A percentile compares a stretch with the other conserved stretches of the same genome.
phyloP scores from a whole-genome alignment of 2,888 invertebrate species.

The Smittia sp. region DNA sequence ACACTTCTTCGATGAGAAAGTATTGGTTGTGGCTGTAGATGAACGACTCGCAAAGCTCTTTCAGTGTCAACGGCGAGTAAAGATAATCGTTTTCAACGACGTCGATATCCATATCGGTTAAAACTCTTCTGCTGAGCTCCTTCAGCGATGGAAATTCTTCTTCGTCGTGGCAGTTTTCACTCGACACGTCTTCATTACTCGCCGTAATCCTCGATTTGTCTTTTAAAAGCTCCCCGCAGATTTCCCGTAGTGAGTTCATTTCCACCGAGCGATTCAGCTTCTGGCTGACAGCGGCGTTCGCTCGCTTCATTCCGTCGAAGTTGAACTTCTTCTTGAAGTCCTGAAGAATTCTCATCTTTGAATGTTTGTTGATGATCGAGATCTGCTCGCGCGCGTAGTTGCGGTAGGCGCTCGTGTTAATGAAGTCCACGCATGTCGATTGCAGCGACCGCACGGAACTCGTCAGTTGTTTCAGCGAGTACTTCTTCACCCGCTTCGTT shows the following conservation, averaged over 20 bases:
- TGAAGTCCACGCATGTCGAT: conserved; percentile 41
- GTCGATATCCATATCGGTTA: conserved; percentile 24
- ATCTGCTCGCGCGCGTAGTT: conserved; percentile 38
- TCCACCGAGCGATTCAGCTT: conserved; percentile 17
- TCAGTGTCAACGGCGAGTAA: conserved; percentile 18
- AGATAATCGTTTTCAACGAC: conserved; percentile 16
- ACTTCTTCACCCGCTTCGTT: conserved; percentile 13
- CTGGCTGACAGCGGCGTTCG: background rate
- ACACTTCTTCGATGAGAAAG: conserved; percentile 33
- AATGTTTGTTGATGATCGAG: conserved; percentile 33
- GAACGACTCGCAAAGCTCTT: conserved; percentile 28
- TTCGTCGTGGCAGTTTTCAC: background rate
- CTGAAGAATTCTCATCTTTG: conserved; percentile 29
- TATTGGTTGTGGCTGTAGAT: conserved; percentile 36
- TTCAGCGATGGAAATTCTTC: conserved; percentile 30
- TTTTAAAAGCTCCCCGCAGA: conserved; percentile 7
- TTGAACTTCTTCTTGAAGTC: conserved; percentile 40
- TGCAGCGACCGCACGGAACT: conserved; percentile 20
- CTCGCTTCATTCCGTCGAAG: conserved; percentile 17
- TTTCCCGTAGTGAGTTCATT: conserved; percentile 21
- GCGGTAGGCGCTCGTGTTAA: conserved; percentile 35
- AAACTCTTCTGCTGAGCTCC: conserved; percentile 28
- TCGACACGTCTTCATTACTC: background rate
- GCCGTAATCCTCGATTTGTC: conserved; percentile 11
- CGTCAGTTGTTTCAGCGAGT: conserved; percentile 10